Conservation (phyloP, 2,113 vertebrate species). For the Sorex araneus region DNA sequence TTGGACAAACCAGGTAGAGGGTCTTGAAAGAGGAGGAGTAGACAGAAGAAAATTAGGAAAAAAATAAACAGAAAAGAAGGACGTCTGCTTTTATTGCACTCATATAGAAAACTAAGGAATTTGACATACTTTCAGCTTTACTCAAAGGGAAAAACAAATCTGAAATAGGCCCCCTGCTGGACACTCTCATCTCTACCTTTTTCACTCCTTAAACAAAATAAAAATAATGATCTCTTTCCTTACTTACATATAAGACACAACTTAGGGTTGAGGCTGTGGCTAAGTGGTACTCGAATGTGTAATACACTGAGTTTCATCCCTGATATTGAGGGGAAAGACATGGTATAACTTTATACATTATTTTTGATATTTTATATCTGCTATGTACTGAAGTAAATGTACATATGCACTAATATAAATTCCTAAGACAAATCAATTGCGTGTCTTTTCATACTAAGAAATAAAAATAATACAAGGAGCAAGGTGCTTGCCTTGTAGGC, state of each 20-base stretch:
- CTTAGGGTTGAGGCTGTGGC: background rate
- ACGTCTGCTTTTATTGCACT: background rate
- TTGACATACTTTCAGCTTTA: background rate
- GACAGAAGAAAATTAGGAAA: background rate
- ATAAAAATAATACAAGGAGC: background rate
- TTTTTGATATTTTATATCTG: background rate
- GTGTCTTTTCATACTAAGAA: constrained; percentile 14
- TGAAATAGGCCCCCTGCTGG: constrained; percentile 66
- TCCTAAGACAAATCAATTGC: background rate
- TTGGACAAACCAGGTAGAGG: background rate
- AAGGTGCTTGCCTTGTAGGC: no score
- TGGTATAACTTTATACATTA: background rate
- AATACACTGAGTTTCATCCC: no score
- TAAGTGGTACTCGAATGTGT: no score
- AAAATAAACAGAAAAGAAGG: background rate
- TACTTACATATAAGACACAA: background rate
- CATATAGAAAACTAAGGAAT: constrained; percentile 15
- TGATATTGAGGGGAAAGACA: no score
- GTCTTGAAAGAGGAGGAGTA: background rate
- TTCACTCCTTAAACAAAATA: background rate
- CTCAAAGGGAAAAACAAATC: background rate
- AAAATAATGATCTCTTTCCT: background rate
- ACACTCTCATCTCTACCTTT: constrained; percentile 40
- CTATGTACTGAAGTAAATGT: constrained; percentile 19
- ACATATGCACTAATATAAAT: background rate